These are phyloP conservation scores for Bedellia somnulentella DNA, from an alignment of 2,888 invertebrate species.

Conservation along the genomic window DNA sequence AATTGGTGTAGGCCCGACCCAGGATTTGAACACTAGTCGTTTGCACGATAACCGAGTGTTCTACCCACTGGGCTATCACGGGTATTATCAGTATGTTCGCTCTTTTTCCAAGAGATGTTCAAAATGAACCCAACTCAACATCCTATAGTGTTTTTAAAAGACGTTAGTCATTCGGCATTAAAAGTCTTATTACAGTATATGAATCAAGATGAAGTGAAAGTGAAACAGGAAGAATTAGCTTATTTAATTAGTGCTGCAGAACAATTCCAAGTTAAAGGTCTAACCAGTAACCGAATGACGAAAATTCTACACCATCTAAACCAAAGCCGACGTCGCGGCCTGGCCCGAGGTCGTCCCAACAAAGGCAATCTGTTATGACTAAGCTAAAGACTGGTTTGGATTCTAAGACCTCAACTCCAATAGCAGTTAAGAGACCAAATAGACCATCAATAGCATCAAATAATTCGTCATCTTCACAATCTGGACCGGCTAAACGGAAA, in stretches of 20 bases:
- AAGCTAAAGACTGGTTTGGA: slow-evolving; percentile 65
- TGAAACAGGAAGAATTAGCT: slow-evolving; percentile 71
- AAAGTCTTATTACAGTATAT: slow-evolving; percentile 72
- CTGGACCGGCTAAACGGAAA: slow-evolving; percentile 59
- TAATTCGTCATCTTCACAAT: slow-evolving; percentile 62
- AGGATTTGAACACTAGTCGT: too few relatives aligned
- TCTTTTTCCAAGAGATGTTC: slow-evolving; percentile 74
- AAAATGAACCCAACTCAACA: slow-evolving; percentile 70
- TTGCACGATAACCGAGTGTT: too few relatives aligned
- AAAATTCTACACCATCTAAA: slow-evolving; percentile 60
- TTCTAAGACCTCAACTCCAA: slow-evolving; percentile 64
- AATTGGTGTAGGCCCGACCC: too few relatives aligned
- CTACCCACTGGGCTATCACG: too few relatives aligned
- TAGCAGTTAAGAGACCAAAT: slow-evolving; percentile 66
- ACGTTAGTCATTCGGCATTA: slow-evolving; percentile 69
- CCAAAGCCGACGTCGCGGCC: slow-evolving; percentile 61
- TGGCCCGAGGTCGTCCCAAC: slow-evolving; percentile 68
- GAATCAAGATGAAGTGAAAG: slow-evolving; percentile 74
- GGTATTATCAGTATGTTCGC: too few relatives aligned
- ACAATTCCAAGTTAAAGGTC: slow-evolving; percentile 71
- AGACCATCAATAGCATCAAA: slow-evolving; percentile 66
- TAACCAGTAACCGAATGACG: slow-evolving; percentile 67
- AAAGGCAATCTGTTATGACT: slow-evolving; percentile 64
- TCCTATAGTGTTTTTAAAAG: slow-evolving; percentile 72
- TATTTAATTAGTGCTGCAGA: slow-evolving; percentile 73